Percentiles rank a stretch among this genome's conserved stretches.
Conservation (phyloP, 2,888 invertebrate species). For the Polylopha cassiicola region DNA sequence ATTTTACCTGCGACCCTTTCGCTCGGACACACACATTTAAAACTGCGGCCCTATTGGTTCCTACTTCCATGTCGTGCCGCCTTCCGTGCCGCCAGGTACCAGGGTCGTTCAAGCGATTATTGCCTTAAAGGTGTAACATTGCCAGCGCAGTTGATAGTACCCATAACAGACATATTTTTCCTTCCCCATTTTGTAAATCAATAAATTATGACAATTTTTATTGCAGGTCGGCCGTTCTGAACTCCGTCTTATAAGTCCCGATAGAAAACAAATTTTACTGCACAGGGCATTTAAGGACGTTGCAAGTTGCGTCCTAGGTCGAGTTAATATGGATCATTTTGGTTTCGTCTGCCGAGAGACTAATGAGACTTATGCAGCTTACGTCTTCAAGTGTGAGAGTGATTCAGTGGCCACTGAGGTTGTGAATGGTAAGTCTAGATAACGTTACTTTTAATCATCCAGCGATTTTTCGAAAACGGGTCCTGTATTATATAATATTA, state of each 20-base stretch:
- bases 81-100: too few species aligned
- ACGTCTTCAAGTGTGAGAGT: constrained; percentile 89
- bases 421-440: constrained; percentile 76
- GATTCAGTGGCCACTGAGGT: constrained; percentile 89
- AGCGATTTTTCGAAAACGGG: too few species aligned
- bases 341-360: constrained; percentile 95
- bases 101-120: too few species aligned
- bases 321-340: constrained; percentile 89
- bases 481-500: too few species aligned
- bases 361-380: constrained; percentile 84
- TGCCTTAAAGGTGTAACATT: too few species aligned
- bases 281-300: constrained; percentile 93
- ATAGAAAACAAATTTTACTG: constrained; percentile 91
- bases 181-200: not conserved
- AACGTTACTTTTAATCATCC: not conserved
- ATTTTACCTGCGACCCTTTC: too few species aligned
- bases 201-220: not conserved
- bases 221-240: constrained; percentile 89
- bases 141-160: too few species aligned
- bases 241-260: constrained; percentile 93
- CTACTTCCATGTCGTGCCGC: too few species aligned
- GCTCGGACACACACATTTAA: too few species aligned
- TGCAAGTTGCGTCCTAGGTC: constrained; percentile 90
- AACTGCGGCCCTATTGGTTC: too few species aligned
- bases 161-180: not conserved